These are phyloP conservation scores for Drosophila arizonae DNA, from an alignment of 1,140 invertebrate species.

Conservation along the genomic window DNA sequence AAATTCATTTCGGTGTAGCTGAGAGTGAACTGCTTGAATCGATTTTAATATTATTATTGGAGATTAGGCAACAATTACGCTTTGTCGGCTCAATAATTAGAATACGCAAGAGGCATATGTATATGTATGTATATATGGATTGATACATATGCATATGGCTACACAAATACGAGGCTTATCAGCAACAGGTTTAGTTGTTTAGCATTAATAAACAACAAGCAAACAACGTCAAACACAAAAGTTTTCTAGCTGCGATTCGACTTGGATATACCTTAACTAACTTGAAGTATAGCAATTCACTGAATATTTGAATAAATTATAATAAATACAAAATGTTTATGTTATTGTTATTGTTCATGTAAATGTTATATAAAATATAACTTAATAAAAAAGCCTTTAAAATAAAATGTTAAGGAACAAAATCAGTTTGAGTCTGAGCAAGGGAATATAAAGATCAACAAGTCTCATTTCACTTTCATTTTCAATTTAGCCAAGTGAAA, in stretches of 20 bases:
- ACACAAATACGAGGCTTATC: constrained; percentile 26
- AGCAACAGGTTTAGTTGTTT: constrained; percentile 29
- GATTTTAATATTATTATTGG: constrained; percentile 12
- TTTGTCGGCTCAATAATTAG: constrained; percentile 2
- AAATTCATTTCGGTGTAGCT: not conserved
- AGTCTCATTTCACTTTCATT: not conserved
- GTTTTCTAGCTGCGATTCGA: not conserved
- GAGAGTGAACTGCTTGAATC: not conserved
- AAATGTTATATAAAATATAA: too few species aligned
- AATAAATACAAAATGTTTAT: too few species aligned
- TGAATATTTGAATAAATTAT: too few species aligned
- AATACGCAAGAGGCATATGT: not conserved
- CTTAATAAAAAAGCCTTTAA: too few species aligned
- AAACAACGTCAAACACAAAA: constrained; percentile 57
- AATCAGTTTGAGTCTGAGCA: too few species aligned
- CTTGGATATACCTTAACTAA: constrained; percentile 10
- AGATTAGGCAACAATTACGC: not conserved
- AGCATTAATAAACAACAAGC: constrained; percentile 50
- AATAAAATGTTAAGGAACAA: too few species aligned
- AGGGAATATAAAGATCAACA: too few species aligned
- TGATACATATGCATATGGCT: not conserved
- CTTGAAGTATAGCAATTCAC: not conserved
- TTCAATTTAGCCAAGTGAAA: not conserved
- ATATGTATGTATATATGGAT: not conserved
- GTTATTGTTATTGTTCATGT: too few species aligned